Percentiles rank a stretch among this genome's conserved stretches.
phyloP scores from a whole-genome alignment of 2,113 vertebrate species.

The Fulica atra region DNA sequence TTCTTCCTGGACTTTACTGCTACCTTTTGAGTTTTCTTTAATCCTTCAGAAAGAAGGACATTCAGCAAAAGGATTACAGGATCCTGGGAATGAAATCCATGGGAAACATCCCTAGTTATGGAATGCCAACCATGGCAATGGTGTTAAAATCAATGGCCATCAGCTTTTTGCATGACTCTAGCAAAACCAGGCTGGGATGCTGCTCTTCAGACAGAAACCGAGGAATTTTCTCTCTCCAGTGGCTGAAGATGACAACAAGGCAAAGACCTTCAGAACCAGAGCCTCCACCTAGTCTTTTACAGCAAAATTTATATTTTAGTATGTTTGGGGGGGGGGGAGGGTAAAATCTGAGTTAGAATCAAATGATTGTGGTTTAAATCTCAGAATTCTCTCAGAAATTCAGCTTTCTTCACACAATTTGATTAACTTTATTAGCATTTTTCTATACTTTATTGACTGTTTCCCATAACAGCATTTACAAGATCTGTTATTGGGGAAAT shows the following conservation, averaged over 20 bases:
- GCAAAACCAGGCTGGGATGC: not conserved
- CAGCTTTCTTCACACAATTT: not conserved
- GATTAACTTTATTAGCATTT: not conserved
- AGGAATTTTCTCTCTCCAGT: not conserved
- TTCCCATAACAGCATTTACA: not conserved
- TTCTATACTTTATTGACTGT: not conserved
- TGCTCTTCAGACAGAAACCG: not conserved
- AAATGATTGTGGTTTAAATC: not conserved
- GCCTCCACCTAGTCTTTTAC: not conserved
- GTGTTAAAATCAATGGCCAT: not conserved
- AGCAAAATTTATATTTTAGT: not conserved
- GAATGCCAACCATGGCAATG: not conserved
- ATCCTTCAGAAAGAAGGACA: constrained; percentile 4
- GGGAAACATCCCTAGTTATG: not conserved
- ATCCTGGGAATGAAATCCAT: not conserved
- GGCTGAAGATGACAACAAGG: not conserved
- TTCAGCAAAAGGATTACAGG: constrained; percentile 11
- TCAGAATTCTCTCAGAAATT: not conserved
- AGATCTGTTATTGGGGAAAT: not conserved
- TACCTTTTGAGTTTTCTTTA: not conserved
- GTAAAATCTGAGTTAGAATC: not conserved
- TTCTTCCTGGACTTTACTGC: constrained; percentile 14
- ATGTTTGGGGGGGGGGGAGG: fast-evolving
- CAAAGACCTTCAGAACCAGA: not conserved
- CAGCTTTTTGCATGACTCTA: not conserved